Evolutionary conservation across 1,140 invertebrate species (phyloP).

Genomic region (Bombus soroeensis): DNA sequence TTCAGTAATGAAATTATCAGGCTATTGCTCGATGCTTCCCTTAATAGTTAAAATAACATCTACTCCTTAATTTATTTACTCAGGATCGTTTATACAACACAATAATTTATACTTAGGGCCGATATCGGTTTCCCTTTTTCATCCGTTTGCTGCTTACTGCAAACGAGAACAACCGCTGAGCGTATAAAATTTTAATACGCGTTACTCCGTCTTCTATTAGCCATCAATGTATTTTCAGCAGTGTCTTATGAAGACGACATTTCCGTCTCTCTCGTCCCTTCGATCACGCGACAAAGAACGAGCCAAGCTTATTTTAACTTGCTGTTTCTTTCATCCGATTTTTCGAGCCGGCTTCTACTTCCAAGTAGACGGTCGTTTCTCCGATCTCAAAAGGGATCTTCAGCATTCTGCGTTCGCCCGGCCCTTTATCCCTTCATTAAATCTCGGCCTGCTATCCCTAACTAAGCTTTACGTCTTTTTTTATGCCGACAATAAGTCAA

Average conservation of each 20-base stretch:
- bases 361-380: neutral
- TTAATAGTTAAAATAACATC: neutral
- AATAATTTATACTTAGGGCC: conserved; percentile 24
- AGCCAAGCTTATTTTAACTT: conserved; percentile 44
- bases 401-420: neutral
- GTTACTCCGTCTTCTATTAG: conserved; percentile 18
- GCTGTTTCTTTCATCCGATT: conserved; percentile 40
- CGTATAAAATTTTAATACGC: conserved; percentile 16
- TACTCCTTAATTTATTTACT: conserved; percentile 23
- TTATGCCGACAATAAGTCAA: neutral
- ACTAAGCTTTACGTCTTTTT: conserved; percentile 8
- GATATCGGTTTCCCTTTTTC: conserved; percentile 27
- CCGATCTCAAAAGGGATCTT: conserved; percentile 4
- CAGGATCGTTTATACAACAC: neutral
- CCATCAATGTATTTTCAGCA: conserved; percentile 41
- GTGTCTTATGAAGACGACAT: conserved; percentile 28
- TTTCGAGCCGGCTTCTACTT: conserved; percentile 32
- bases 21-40: neutral
- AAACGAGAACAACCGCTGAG: neutral
- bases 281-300: neutral
- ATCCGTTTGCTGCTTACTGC: conserved; percentile 19
- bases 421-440: conserved; percentile 44
- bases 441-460: conserved; percentile 14
- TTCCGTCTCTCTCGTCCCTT: neutral
- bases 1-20: neutral